A percentile compares a stretch with the other conserved stretches of the same genome.
Evolutionary conservation across 2,797 vertebrate species (phyloP).

Genomic region (Pipistrellus pipistrellus): DNA sequence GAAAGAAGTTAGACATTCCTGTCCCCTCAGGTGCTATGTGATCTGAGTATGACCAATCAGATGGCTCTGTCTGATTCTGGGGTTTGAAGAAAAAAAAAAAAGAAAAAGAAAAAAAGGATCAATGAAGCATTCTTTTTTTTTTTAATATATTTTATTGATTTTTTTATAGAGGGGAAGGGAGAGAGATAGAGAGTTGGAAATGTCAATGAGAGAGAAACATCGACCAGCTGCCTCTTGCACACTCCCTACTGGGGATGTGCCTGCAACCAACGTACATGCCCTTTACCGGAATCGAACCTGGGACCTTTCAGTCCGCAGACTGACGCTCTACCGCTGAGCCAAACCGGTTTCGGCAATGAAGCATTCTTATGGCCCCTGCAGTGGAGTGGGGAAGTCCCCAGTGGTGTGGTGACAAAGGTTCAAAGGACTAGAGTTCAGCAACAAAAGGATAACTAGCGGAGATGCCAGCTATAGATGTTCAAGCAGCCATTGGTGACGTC

Average conservation of each 20-base stretch:
- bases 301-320: too few relatives aligned
- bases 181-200: too few relatives aligned
- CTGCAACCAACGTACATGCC: too few relatives aligned
- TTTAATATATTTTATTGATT: too few relatives aligned
- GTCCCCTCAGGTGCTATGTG: neutral
- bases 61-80: neutral
- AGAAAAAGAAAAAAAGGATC: neutral
- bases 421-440: neutral
- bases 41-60: neutral
- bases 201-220: too few relatives aligned
- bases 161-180: too few relatives aligned
- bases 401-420: rapidly evolving
- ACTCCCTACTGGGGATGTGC: too few relatives aligned
- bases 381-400: neutral
- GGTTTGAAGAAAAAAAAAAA: neutral
- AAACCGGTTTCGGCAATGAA: neutral
- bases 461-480: neutral
- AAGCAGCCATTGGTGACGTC: neutral
- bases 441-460: too few relatives aligned
- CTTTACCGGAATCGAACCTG: too few relatives aligned
- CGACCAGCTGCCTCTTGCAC: too few relatives aligned
- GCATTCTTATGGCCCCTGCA: rapidly evolving
- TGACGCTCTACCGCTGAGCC: too few relatives aligned
- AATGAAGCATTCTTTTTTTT: neutral
- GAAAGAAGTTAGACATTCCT: neutral